Evolutionary conservation across 2,113 vertebrate species (phyloP).

Genomic region (Sardina pilchardus): DNA sequence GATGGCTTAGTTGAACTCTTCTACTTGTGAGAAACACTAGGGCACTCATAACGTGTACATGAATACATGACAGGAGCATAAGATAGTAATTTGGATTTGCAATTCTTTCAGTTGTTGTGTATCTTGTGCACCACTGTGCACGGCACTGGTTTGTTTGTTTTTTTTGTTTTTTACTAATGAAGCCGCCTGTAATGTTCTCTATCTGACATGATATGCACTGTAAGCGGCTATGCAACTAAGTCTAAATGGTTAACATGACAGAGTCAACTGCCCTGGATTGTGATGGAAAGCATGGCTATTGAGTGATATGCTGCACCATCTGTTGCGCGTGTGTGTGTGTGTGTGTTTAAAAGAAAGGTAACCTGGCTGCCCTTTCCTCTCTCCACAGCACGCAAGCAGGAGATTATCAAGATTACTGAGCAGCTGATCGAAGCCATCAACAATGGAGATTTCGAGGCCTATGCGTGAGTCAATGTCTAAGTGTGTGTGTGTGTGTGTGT

Average conservation of each 20-base stretch:
- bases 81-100: too few relatives aligned
- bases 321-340: neutral
- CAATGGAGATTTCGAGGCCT: conserved; percentile 85
- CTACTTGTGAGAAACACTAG: too few relatives aligned
- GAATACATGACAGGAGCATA: too few relatives aligned
- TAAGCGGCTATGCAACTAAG: neutral
- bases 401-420: conserved; percentile 88
- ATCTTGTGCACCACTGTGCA: neutral
- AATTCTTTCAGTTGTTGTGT: too few relatives aligned
- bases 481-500: neutral
- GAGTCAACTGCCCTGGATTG: neutral
- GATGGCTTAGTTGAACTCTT: too few relatives aligned
- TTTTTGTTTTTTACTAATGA: neutral
- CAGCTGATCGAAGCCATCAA: conserved; percentile 87
- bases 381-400: conserved; percentile 72
- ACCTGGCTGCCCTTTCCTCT: neutral
- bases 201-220: conserved; percentile 11
- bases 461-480: conserved; percentile 71
- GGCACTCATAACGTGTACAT: too few relatives aligned
- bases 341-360: conserved; percentile 56
- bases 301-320: conserved; percentile 85
- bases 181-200: neutral
- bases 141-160: too few relatives aligned
- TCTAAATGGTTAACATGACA: neutral
- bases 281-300: conserved; percentile 41